Percentiles rank a stretch among this genome's conserved stretches.
These are phyloP conservation scores for Psittacula derbiana DNA, from an alignment of 2,797 vertebrate genomes.

Conservation along the genomic window DNA sequence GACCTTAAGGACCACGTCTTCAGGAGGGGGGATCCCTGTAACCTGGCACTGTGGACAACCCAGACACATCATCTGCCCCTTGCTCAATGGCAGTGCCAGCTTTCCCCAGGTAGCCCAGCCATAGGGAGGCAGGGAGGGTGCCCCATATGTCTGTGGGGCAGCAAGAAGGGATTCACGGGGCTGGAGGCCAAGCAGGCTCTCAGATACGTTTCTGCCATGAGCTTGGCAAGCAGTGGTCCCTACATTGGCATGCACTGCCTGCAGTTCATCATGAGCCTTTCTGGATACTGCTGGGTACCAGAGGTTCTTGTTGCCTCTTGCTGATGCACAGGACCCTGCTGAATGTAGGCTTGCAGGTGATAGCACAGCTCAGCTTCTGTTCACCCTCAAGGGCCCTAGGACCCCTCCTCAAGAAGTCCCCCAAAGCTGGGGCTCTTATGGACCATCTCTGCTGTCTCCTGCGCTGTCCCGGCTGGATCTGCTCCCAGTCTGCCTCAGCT, in stretches of 20 bases:
- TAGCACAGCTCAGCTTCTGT: not conserved
- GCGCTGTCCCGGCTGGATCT: not conserved
- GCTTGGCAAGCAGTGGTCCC: not conserved
- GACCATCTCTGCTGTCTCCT: not conserved
- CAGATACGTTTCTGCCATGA: accelerated
- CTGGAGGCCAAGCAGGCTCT: not conserved
- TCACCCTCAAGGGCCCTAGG: not conserved
- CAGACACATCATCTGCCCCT: not conserved
- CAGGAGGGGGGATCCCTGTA: not conserved
- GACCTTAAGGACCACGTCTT: not conserved
- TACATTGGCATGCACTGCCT: not conserved
- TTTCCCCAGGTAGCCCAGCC: not conserved
- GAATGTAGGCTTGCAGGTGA: not conserved
- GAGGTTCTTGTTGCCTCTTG: not conserved
- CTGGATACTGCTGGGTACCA: not conserved
- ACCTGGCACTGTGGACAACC: not conserved
- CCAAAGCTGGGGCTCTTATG: not conserved
- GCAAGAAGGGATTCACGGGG: not conserved
- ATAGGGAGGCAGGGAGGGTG: not conserved
- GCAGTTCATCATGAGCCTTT: not conserved
- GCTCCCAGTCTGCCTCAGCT: not conserved
- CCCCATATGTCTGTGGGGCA: not conserved
- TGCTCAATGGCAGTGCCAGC: not conserved
- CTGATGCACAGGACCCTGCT: not conserved
- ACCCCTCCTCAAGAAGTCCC: not conserved